Conservation (phyloP, 2,888 invertebrate genomes). For the Drosophila infuscata region DNA sequence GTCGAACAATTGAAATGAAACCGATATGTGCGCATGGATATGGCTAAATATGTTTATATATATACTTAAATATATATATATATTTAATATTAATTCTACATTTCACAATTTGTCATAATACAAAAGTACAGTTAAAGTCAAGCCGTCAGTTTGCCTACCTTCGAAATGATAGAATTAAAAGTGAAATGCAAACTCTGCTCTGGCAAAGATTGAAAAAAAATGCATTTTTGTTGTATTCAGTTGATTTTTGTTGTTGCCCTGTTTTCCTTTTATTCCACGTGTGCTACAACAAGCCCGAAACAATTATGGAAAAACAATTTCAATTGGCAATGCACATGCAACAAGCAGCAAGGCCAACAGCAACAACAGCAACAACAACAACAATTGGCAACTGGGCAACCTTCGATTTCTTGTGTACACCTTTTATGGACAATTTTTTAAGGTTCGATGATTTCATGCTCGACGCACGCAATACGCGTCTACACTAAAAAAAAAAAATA, state of each 20-base stretch:
- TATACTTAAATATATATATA: neutral
- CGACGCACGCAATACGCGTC: neutral
- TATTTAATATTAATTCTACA: neutral
- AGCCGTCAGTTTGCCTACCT: slow-evolving; percentile 13
- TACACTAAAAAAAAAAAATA: neutral
- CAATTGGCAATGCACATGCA: slow-evolving; percentile 46
- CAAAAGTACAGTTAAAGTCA: slow-evolving; percentile 1
- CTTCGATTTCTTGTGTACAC: slow-evolving; percentile 27
- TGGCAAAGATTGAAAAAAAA: slow-evolving; percentile 18
- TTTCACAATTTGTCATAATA: neutral
- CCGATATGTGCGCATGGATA: no score
- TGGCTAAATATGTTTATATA: no score
- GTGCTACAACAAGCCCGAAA: slow-evolving; percentile 34
- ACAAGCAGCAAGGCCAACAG: slow-evolving; percentile 26
- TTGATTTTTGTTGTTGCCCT: slow-evolving; percentile 10
- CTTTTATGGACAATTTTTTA: slow-evolving; percentile 39
- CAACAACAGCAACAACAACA: slow-evolving; percentile 11
- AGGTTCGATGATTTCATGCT: slow-evolving; percentile 18
- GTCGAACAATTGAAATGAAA: no score
- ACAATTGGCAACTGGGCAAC: slow-evolving; percentile 24
- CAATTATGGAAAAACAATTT: slow-evolving; percentile 40
- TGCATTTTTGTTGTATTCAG: slow-evolving; percentile 23
- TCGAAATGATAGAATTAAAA: slow-evolving; percentile 20
- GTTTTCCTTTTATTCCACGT: slow-evolving; percentile 10
- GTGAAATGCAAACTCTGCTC: slow-evolving; percentile 15